phyloP scores from a whole-genome alignment of 2,888 invertebrate genomes.

The Callyntrura guangdongensis region DNA sequence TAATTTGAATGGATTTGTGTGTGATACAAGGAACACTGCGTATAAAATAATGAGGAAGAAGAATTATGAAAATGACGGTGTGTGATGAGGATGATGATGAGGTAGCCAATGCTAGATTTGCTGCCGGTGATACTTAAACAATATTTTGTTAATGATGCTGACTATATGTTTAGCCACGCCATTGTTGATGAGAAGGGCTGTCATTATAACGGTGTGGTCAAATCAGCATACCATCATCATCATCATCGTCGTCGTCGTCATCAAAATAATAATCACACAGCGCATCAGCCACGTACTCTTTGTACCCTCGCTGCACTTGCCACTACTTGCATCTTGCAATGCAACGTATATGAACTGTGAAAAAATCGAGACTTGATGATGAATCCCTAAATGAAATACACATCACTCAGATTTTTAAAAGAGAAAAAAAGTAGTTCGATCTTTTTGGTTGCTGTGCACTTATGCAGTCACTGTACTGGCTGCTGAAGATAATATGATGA shows the following conservation, averaged over 20 bases:
- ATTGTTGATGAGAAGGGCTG: neutral
- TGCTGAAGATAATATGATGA: neutral
- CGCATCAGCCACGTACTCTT: too few relatives aligned
- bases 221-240: constrained; percentile 45
- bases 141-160: neutral
- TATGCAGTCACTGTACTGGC: neutral
- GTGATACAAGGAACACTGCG: neutral
- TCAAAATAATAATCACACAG: too few relatives aligned
- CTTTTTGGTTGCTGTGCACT: constrained; percentile 12
- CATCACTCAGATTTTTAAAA: constrained; percentile 3
- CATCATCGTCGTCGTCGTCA: neutral
- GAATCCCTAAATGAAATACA: constrained; percentile 18
- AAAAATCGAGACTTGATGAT: constrained; percentile 34
- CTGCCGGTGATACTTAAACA: neutral
- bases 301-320: neutral
- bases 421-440: constrained; percentile 62
- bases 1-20: neutral
- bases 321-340: neutral
- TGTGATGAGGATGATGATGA: constrained; percentile 14
- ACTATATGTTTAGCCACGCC: neutral
- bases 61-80: constrained; percentile 5
- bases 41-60: constrained; percentile 23
- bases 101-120: constrained; percentile 15
- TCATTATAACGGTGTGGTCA: constrained; percentile 36
- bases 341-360: neutral